These are phyloP conservation scores for Gambelia wislizenii DNA, from an alignment of 2,797 vertebrate species.

Conservation along the genomic window DNA sequence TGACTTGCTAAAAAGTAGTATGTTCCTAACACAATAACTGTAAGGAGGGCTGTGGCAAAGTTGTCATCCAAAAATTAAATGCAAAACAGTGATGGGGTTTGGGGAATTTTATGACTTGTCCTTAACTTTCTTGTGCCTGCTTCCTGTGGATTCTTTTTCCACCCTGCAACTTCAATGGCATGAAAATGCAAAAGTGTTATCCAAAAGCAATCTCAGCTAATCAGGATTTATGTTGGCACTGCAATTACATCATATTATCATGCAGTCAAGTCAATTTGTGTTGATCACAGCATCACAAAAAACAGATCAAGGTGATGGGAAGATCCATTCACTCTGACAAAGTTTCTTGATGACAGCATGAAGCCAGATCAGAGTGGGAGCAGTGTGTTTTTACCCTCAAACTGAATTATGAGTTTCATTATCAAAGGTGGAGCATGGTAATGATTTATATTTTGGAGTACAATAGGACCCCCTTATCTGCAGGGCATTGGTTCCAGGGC, in stretches of 20 bases:
- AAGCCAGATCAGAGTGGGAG: neutral
- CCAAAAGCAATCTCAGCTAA: too few species aligned
- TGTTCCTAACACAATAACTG: neutral
- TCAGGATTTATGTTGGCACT: neutral
- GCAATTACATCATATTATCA: neutral
- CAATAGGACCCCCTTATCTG: too few species aligned
- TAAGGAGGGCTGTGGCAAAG: neutral
- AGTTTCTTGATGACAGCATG: neutral
- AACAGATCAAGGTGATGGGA: neutral
- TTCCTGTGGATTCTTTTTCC: neutral
- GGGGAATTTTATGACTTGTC: neutral
- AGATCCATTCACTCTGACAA: neutral
- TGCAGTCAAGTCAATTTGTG: too few species aligned
- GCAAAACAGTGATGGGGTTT: too few species aligned
- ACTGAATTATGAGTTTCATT: neutral
- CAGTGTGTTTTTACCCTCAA: neutral
- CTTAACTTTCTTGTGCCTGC: neutral
- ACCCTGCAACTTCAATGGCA: too few species aligned
- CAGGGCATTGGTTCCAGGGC: too few species aligned
- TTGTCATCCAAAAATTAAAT: neutral
- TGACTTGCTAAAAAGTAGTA: neutral
- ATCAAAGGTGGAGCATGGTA: too few species aligned
- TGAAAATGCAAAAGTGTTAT: neutral
- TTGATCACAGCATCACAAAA: neutral
- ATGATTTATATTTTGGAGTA: too few species aligned